A percentile compares a stretch with the other conserved stretches of the same genome.
phyloP scores from a whole-genome alignment of 2,888 invertebrate genomes.

The Pediacus dermestoides region DNA sequence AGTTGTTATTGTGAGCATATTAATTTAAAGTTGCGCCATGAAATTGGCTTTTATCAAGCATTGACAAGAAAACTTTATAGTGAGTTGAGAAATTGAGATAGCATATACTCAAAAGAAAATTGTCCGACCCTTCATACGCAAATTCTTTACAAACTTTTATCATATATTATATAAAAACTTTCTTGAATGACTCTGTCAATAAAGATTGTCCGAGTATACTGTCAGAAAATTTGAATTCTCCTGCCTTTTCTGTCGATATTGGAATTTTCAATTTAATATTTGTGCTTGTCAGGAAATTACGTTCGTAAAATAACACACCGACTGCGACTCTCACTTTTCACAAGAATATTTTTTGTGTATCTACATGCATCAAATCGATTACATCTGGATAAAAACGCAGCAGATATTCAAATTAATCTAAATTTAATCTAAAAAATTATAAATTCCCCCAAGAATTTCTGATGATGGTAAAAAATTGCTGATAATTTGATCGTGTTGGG shows the following conservation, averaged over 20 bases:
- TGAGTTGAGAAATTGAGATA: constrained; percentile 5
- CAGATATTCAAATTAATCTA: too few relatives aligned
- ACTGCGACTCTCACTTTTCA: neutral
- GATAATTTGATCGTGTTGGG: too few relatives aligned
- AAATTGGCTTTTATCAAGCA: too few relatives aligned
- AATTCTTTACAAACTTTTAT: constrained; percentile 25
- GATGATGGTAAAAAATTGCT: too few relatives aligned
- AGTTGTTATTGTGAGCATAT: too few relatives aligned
- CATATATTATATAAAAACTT: constrained; percentile 25
- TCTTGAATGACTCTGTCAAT: constrained; percentile 24
- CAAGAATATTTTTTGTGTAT: too few relatives aligned
- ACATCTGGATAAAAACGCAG: neutral
- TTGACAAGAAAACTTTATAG: too few relatives aligned
- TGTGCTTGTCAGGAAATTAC: constrained; percentile 24
- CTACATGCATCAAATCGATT: too few relatives aligned
- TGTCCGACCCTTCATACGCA: constrained; percentile 24
- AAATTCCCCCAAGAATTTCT: too few relatives aligned
- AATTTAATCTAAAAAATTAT: too few relatives aligned
- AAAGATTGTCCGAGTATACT: constrained; percentile 23
- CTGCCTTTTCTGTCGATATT: constrained; percentile 19
- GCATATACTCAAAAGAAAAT: constrained; percentile 21
- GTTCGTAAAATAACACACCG: constrained; percentile 18
- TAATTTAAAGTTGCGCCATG: too few relatives aligned
- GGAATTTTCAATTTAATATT: constrained; percentile 21
- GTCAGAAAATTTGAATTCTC: constrained; percentile 20